Percentiles rank a stretch among this genome's conserved stretches.
These are phyloP conservation scores for Hanleya hanleyi DNA, from an alignment of 2,888 invertebrate species.

Conservation along the genomic window DNA sequence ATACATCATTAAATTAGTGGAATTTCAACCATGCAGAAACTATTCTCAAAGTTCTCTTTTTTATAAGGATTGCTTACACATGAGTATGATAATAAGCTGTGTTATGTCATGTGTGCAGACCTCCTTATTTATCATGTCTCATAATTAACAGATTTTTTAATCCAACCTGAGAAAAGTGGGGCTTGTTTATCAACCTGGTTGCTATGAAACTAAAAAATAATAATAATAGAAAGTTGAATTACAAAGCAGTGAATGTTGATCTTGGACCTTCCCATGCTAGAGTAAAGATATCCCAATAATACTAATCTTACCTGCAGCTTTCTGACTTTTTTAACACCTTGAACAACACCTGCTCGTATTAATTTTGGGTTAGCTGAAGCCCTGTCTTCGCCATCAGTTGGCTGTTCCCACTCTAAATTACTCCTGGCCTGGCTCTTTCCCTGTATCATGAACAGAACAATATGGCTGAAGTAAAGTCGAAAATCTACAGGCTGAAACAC, in stretches of 20 bases:
- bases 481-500: background rate
- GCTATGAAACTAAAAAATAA: background rate
- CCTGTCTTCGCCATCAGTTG: slow-evolving; percentile 25
- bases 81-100: too few species aligned
- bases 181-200: background rate
- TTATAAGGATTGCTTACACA: too few species aligned
- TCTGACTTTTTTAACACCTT: slow-evolving; percentile 56
- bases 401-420: slow-evolving; percentile 55
- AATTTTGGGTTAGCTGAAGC: slow-evolving; percentile 15
- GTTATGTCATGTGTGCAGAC: too few species aligned
- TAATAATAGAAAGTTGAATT: background rate
- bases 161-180: too few species aligned
- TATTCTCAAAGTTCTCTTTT: too few species aligned
- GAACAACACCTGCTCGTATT: slow-evolving; percentile 50
- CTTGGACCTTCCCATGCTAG: too few species aligned
- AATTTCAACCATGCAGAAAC: too few species aligned
- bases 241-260: too few species aligned
- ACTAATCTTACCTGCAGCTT: slow-evolving; percentile 58
- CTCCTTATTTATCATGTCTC: too few species aligned
- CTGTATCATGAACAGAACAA: slow-evolving; percentile 31
- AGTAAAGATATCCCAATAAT: too few species aligned
- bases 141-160: too few species aligned
- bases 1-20: too few species aligned
- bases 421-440: slow-evolving; percentile 52
- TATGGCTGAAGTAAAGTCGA: slow-evolving; percentile 5